Conservation (phyloP, 2,113 vertebrate genomes). For the Tupaia chinensis region DNA sequence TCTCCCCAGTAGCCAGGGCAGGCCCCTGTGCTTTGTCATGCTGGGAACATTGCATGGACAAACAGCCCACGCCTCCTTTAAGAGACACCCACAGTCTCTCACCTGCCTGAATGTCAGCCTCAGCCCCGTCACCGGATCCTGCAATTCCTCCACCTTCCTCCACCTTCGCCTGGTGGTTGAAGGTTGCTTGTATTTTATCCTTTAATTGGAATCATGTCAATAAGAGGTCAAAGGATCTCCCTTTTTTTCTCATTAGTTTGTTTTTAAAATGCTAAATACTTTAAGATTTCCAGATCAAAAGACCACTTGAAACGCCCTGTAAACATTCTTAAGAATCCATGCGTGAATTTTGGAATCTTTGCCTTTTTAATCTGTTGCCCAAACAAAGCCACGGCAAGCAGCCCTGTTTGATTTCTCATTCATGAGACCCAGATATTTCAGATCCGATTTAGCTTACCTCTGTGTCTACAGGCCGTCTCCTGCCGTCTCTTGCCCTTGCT, state of each 20-base stretch:
- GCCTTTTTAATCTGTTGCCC: background rate
- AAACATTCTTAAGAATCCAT: background rate
- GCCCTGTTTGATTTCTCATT: background rate
- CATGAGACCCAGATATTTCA: slow-evolving; percentile 8
- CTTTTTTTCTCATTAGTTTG: background rate
- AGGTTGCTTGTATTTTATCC: background rate
- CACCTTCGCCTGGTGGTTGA: background rate
- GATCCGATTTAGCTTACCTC: slow-evolving; percentile 15
- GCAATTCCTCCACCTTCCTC: background rate
- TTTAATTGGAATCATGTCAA: too few relatives aligned
- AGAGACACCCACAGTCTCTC: rapidly evolving
- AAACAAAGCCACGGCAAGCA: background rate
- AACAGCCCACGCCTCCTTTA: rapidly evolving
- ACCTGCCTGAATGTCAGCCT: background rate
- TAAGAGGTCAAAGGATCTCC: background rate
- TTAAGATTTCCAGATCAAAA: background rate
- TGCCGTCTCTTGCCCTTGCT: background rate
- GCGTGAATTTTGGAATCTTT: background rate
- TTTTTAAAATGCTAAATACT: background rate
- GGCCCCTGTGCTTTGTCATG: rapidly evolving
- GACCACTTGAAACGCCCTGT: background rate
- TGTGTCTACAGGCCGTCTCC: background rate
- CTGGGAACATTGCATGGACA: rapidly evolving
- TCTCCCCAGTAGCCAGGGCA: background rate
- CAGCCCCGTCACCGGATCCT: rapidly evolving